Evolutionary conservation across 2,797 vertebrate species (phyloP), one percentile per base, ranked within the genome.

Genomic region (Sternotherus odoratus): DNA sequence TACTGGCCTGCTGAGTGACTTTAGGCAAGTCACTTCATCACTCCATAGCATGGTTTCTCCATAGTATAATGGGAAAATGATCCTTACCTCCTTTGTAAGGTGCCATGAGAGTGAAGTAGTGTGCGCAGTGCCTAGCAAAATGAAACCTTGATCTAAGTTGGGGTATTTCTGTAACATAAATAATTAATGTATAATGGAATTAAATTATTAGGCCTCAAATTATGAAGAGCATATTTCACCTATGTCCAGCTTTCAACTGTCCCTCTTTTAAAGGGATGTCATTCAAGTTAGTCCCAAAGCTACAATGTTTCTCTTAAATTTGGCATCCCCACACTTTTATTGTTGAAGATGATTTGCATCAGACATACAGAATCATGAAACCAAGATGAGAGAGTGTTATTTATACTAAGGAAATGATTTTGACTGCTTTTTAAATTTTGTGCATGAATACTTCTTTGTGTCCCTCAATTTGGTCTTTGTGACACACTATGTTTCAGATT

Each of bases 61-160:
- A 36, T 36, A 36, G n/a, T 36, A 36, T 16, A 66, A 66, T 66
- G 63, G 63, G n/a, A 66, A 36, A 36, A 36, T 66, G 17, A 36
- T 10, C 17, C n/a, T 36, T 36, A 36, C 17, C n/a, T 21, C 63
- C 19, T 66, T 36, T 66, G 17, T 66, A 36, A 66, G 63, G 63
- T 66, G 17, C 16, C 21, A n/a, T 19, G n/a, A 66, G 17, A 66
- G 9, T 36, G 17, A 66, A 2, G 19, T 17, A 63, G 90, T 82
- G 16, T 79, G 36, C 69, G 79, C 74, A 88, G 57, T 83, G 30
- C 21, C 75, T 53, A 79, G 54, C 19, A 83, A n/a, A 85, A 75
- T 4, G 26, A 36, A 89, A 77, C 82, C 50, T 77, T 90, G 90
- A 93, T 91, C 86, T 82, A 89, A 78, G 72, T 50, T 89, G 87